Conservation (phyloP, 2,888 invertebrate species). For the Scaptomyza caliginosa region DNA sequence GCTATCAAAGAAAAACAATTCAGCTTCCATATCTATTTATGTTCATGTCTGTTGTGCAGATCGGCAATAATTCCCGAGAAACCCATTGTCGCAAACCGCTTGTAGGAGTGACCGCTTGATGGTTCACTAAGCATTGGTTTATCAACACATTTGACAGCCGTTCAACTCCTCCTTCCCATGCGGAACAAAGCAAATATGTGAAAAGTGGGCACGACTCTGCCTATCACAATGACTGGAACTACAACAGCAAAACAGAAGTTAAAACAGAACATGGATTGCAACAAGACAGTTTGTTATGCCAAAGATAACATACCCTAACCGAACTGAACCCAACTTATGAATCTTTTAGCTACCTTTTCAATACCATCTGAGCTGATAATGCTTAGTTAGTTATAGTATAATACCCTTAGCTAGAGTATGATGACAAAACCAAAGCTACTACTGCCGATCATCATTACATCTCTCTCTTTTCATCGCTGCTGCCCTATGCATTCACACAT, state of each 20-base stretch:
- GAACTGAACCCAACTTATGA: not conserved
- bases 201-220: conserved; percentile 52
- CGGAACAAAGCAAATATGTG: conserved; percentile 48
- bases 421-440: not conserved
- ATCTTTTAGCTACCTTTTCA: no score
- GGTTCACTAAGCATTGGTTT: conserved; percentile 5
- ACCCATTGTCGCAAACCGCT: not conserved
- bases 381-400: not conserved
- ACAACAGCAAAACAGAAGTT: conserved; percentile 2
- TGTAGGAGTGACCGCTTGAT: conserved; percentile 22
- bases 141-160: conserved; percentile 52
- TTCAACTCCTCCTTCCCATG: conserved; percentile 31
- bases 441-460: conserved; percentile 18
- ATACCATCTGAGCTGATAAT: no score
- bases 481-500: conserved; percentile 9
- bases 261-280: not conserved
- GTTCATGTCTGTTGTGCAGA: not conserved
- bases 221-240: conserved; percentile 29
- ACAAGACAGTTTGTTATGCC: not conserved
- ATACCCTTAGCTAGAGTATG: not conserved
- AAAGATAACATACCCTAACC: not conserved
- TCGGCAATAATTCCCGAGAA: not conserved
- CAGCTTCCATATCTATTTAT: not conserved
- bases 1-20: not conserved
- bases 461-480: not conserved